These are phyloP conservation scores for Spodoptera frugiperda DNA, from an alignment of 1,140 invertebrate species.

Conservation along the genomic window DNA sequence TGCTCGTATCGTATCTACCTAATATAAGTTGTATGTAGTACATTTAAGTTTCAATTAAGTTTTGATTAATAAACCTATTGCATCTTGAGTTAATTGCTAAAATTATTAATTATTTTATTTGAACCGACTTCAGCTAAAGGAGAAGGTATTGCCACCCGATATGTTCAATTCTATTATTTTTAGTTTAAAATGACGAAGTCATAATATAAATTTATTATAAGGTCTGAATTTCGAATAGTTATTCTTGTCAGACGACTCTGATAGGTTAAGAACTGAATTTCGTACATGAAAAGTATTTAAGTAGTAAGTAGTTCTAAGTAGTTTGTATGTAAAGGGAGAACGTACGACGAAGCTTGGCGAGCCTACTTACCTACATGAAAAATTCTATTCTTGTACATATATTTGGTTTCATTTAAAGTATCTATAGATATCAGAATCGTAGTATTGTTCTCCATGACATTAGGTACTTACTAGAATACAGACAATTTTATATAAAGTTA, in stretches of 20 bases:
- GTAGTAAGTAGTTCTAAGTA: background rate
- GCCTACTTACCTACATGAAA: no score
- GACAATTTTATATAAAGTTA: no score
- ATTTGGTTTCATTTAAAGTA: no score
- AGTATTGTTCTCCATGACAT: no score
- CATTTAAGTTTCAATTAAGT: slow-evolving; percentile 7
- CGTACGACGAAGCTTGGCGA: no score
- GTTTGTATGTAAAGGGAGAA: background rate
- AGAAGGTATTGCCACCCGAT: slow-evolving; percentile 41
- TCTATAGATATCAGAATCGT: no score
- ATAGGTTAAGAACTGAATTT: background rate
- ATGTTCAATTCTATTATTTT: slow-evolving; percentile 34
- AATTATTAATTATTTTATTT: slow-evolving; percentile 23
- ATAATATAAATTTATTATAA: slow-evolving; percentile 14
- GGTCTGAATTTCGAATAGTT: background rate
- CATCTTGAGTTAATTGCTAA: slow-evolving; percentile 22
- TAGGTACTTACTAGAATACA: no score
- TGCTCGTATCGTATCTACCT: background rate
- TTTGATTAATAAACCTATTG: slow-evolving; percentile 9
- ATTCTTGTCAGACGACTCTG: background rate
- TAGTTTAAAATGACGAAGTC: slow-evolving; percentile 25
- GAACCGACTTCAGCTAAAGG: slow-evolving; percentile 8
- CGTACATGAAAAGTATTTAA: background rate
- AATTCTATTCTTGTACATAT: no score
- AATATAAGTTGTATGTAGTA: background rate